phyloP scores from a whole-genome alignment of 2,113 vertebrate genomes.

The Lonchura striata region DNA sequence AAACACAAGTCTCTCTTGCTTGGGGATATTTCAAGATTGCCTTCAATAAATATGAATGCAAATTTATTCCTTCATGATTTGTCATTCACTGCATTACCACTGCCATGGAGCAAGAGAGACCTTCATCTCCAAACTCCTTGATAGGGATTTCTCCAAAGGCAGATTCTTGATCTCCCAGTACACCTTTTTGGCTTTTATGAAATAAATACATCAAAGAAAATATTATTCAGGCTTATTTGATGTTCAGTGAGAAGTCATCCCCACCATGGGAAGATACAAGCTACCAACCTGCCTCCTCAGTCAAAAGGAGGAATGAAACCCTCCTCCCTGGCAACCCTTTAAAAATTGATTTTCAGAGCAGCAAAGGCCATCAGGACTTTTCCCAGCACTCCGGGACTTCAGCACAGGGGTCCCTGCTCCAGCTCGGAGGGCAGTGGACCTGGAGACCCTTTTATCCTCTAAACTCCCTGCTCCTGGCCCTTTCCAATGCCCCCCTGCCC shows the following conservation, averaged over 20 bases:
- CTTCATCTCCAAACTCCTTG: not conserved
- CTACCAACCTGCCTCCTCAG: not conserved
- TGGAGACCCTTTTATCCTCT: rapidly evolving
- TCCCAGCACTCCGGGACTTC: not conserved
- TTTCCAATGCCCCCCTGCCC: rapidly evolving
- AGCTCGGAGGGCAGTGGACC: no score
- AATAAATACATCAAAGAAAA: not conserved
- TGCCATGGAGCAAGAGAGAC: not conserved
- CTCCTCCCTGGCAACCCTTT: not conserved
- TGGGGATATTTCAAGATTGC: slow-evolving; percentile 3
- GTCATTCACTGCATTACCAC: not conserved
- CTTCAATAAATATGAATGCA: slow-evolving; percentile 46
- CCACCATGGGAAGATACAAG: rapidly evolving
- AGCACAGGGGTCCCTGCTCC: not conserved
- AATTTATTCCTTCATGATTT: slow-evolving; percentile 36
- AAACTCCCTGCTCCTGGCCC: not conserved
- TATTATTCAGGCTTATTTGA: not conserved
- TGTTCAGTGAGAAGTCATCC: not conserved
- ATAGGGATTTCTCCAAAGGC: not conserved
- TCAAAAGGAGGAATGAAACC: not conserved
- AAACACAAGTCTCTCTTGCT: not conserved
- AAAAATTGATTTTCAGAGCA: not conserved
- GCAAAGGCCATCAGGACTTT: not conserved
- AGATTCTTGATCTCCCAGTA: not conserved
- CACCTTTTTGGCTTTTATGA: not conserved